These are phyloP conservation scores for Melitaea cinxia DNA, from an alignment of 1,140 invertebrate genomes.

Conservation along the genomic window DNA sequence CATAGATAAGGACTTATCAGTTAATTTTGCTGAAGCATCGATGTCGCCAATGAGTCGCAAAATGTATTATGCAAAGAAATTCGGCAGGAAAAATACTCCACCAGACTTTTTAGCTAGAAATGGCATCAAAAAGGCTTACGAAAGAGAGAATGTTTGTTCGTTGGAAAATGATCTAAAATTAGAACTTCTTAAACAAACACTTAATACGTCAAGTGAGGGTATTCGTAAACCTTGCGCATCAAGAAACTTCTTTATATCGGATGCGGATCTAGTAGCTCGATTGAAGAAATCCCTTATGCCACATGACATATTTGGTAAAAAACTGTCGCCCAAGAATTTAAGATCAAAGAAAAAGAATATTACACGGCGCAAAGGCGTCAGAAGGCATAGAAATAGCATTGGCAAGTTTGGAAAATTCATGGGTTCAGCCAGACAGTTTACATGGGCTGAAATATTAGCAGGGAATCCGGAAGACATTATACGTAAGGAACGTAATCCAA, in stretches of 20 bases:
- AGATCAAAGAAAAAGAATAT: constrained; percentile 74
- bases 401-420: constrained; percentile 80
- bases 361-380: constrained; percentile 71
- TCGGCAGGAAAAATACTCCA: constrained; percentile 65
- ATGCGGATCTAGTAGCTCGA: constrained; percentile 72
- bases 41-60: constrained; percentile 66
- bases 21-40: constrained; percentile 78
- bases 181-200: constrained; percentile 70
- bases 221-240: constrained; percentile 73
- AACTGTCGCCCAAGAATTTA: constrained; percentile 77
- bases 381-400: constrained; percentile 71
- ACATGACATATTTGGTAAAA: constrained; percentile 73
- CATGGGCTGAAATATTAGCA: constrained; percentile 82
- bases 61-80: constrained; percentile 67
- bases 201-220: constrained; percentile 74
- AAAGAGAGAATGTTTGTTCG: constrained; percentile 75
- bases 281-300: constrained; percentile 76
- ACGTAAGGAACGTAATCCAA: constrained; percentile 68
- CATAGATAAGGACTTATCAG: constrained; percentile 74
- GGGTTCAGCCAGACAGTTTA: constrained; percentile 78
- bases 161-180: constrained; percentile 76
- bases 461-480: constrained; percentile 83
- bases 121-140: constrained; percentile 70
- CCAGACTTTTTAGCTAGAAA: constrained; percentile 66
- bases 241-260: constrained; percentile 78